Conservation (phyloP, 2,888 invertebrate genomes). For the Apodemia mormo region DNA sequence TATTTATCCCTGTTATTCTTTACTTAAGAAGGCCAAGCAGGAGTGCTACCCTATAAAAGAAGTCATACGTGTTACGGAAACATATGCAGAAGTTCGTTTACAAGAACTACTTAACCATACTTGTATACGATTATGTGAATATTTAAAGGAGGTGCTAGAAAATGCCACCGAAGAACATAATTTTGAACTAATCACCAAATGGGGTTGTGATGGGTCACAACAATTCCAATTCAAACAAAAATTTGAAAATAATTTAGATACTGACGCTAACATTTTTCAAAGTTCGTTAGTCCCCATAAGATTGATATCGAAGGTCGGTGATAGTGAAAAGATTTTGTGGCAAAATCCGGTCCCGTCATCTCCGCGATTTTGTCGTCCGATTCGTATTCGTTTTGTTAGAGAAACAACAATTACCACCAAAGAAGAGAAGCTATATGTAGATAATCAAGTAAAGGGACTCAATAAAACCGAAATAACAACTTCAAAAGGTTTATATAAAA, state of each 20-base stretch:
- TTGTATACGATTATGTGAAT: neutral
- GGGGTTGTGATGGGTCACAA: constrained; percentile 42
- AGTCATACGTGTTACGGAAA: neutral
- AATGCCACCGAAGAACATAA: neutral
- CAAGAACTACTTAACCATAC: neutral
- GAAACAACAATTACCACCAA: no score
- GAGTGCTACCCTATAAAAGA: neutral
- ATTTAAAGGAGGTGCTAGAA: constrained; percentile 14
- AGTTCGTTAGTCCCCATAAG: neutral
- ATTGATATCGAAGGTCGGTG: neutral
- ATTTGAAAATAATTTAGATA: constrained; percentile 24
- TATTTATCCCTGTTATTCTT: neutral
- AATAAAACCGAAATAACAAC: neutral
- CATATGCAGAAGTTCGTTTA: neutral
- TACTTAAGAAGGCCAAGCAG: neutral
- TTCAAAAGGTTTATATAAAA: neutral
- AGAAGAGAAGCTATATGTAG: no score
- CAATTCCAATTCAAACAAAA: constrained; percentile 33
- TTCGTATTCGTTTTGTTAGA: no score
- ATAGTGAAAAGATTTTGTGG: no score
- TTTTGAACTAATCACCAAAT: neutral
- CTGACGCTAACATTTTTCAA: constrained; percentile 34
- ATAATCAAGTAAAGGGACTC: neutral
- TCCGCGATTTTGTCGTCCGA: no score
- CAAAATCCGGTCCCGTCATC: no score